Evolutionary conservation across 1,140 invertebrate genomes (phyloP), one percentile per base, ranked within the genome.

Genomic region (Neoseiulus cucumeris): DNA sequence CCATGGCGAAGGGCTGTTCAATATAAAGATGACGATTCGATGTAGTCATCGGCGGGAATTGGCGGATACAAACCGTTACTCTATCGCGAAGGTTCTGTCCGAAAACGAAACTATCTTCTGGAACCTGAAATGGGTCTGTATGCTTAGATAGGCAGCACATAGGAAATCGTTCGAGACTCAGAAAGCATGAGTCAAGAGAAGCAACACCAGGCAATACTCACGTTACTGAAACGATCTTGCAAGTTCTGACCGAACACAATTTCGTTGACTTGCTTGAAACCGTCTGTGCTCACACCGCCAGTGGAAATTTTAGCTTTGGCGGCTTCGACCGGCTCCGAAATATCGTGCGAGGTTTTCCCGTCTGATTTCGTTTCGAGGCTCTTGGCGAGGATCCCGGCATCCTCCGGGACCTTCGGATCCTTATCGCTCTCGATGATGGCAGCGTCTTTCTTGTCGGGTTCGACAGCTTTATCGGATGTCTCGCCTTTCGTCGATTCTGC

Each of bases 41-140:
- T n/a, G n/a, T n/a, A n/a, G n/a, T n/a, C n/a, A n/a, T n/a, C n/a
- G n/a, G n/a, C n/a, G n/a, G 64, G 44, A 41, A 20, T 55, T 47
- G 28, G 47, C 4, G 9, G 9, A 39, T 39, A 39, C 74, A 71
- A 67, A 74, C 76, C 18, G 84, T 78, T 18, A 88, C 88, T 69
- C 87, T 80, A 69, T 90, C 87, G 73, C 87, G 85, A 42, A 93
- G 78, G 77, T 91, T 91, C 73, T 91, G 87, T n/a, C 89, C 89
- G 77, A 93, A 93, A 5, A 93, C 84, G 80, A 91, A 91, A 59
- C 81, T 81, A 2, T 25, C 22, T 9, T 59, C 33, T 4, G 33
- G 33, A 39, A 39, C 33, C 33, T 39, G 33, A 9, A 39, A 39
- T 39, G 33, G 9, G 33, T 39, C 9, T 9, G 9, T 6, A 6